Evolutionary conservation across 2,113 vertebrate genomes (phyloP), one percentile per base, ranked within the genome.

Genomic region (Piaya cayana): DNA sequence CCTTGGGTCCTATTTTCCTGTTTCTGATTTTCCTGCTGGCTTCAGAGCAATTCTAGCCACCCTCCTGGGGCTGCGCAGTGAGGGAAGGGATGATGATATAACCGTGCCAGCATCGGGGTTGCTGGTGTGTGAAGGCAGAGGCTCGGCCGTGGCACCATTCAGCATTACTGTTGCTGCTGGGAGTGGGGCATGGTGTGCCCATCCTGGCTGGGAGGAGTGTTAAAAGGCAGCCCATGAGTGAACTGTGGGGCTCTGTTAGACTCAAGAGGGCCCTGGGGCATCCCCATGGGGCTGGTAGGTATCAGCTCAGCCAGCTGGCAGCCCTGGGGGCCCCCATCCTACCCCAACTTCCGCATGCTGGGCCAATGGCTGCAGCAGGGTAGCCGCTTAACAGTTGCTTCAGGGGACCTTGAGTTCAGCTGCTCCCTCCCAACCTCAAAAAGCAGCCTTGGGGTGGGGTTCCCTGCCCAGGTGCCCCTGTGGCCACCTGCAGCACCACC

Each of bases 251-350:
- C 27, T 42, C 22, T 30, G 19, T 9, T 59, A 27, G 50, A 60
- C 30, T 79, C 32, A 32, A 1, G 18, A 45, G 65, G 29, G 36
- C 18, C 34, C 39, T 79, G 36, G 47, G 74, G 34, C 20, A 12
- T 70, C 45, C 30, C 30, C 5, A 1, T 62, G 81, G 52, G 32
- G 50, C 64, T 69, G 39, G 45, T 39, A 69, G 47, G 30, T 63
- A 52, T 72, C 37, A 27, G 47, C 34, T 83, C 0, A 0, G 43
- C 34, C 1, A 1, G n/a, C 45, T 82, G 47, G 39, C 58, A 78
- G 69, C 30, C 18, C 32, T 1, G n/a, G 1, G 20, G 26, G 43
- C 2, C n/a, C 17, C 37, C 0, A 0, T 63, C 34, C 53, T 29
- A 72, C 32, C 34, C 25, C 23, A 0, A 0, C 15, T 47, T 9